phyloP scores from a whole-genome alignment of 2,888 invertebrate species.

The Tetheella fluctuosa region DNA sequence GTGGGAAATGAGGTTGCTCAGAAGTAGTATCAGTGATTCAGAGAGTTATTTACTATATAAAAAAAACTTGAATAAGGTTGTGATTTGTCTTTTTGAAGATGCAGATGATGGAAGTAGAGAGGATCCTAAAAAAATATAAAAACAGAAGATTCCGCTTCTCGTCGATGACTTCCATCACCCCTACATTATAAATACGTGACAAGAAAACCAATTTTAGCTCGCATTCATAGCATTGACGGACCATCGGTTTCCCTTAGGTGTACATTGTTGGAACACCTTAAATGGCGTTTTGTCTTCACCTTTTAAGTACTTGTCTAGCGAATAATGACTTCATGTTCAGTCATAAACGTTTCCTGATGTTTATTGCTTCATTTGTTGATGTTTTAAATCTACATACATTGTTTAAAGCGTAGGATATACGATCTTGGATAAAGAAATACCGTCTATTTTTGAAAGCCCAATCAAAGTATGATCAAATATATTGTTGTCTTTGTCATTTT shows the following conservation, averaged over 20 bases:
- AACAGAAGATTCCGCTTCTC: not conserved
- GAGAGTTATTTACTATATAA: too few relatives aligned
- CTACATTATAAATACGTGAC: constrained; percentile 26
- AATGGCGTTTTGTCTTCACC: constrained; percentile 16
- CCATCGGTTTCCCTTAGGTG: constrained; percentile 7
- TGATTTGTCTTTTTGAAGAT: too few relatives aligned
- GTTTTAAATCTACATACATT: not conserved
- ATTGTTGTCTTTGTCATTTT: too few relatives aligned
- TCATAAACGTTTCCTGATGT: constrained; percentile 4
- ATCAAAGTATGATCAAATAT: too few relatives aligned
- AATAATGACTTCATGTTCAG: constrained; percentile 5
- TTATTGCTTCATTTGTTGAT: not conserved
- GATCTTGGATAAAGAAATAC: too few relatives aligned
- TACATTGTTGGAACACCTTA: constrained; percentile 30
- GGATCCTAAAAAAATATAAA: too few relatives aligned
- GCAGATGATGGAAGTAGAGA: too few relatives aligned
- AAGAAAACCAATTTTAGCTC: constrained; percentile 22
- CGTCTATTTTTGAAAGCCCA: too few relatives aligned
- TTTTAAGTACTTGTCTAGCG: not conserved
- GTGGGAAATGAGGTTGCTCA: too few relatives aligned
- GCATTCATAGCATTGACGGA: constrained; percentile 19
- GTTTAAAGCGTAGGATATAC: too few relatives aligned
- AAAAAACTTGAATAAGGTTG: too few relatives aligned
- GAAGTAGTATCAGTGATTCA: too few relatives aligned
- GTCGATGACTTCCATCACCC: constrained; percentile 7